A percentile compares a stretch with the other conserved stretches of the same genome.
phyloP scores from a whole-genome alignment of 2,113 vertebrate genomes.

The Setophaga kirtlandii region DNA sequence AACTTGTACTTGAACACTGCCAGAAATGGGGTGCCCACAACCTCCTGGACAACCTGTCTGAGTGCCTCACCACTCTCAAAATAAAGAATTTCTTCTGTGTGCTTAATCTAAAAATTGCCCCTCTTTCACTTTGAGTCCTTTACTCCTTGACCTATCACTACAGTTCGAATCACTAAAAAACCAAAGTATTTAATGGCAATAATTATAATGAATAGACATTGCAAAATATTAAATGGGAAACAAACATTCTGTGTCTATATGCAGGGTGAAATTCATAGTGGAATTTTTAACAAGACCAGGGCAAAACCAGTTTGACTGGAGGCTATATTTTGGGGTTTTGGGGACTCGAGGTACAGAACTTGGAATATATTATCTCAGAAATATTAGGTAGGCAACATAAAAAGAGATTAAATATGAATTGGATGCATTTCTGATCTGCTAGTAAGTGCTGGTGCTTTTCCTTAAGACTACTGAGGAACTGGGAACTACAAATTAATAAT shows the following conservation, averaged over 20 bases:
- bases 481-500: background rate
- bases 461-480: background rate
- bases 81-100: background rate
- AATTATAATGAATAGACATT: background rate
- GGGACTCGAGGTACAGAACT: background rate
- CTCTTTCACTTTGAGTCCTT: background rate
- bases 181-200: background rate
- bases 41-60: background rate
- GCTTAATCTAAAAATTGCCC: background rate
- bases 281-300: background rate
- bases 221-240: background rate
- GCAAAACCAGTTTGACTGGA: background rate
- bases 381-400: background rate
- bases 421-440: background rate
- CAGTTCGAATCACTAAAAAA: background rate
- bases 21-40: background rate
- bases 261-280: background rate
- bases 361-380: background rate
- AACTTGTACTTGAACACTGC: background rate
- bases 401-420: background rate
- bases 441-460: background rate
- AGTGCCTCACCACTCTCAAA: background rate
- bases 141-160: background rate
- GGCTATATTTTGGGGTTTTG: background rate
- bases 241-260: background rate